Evolutionary conservation across 53 echinoderm and acorn worm genomes (phyloP).

Genomic region (Stichopus horrens): DNA sequence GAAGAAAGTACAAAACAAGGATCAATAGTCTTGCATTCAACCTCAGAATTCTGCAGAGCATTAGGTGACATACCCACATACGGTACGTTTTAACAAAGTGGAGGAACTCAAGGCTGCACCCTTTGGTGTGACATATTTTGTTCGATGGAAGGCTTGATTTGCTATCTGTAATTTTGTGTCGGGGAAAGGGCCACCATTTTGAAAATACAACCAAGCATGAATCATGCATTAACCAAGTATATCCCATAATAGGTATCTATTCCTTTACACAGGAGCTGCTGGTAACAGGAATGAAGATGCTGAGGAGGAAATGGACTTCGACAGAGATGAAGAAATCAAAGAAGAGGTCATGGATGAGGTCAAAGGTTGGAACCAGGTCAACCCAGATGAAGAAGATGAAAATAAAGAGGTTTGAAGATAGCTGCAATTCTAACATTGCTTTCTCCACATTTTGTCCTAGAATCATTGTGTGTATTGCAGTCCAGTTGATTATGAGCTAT

Average conservation of each 20-base stretch:
- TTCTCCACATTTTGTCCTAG: too few species aligned
- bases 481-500: too few species aligned
- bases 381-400: slow-evolving; percentile 58
- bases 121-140: too few species aligned
- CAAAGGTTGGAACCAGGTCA: slow-evolving; percentile 52
- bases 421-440: too few species aligned
- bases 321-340: slow-evolving; percentile 59
- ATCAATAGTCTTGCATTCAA: slow-evolving; percentile 85
- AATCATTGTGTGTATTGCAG: too few species aligned
- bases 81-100: slow-evolving; percentile 63
- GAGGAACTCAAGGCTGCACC: slow-evolving; percentile 62
- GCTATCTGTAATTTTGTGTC: too few species aligned
- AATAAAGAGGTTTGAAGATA: slow-evolving; percentile 47
- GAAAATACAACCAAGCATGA: not conserved
- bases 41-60: slow-evolving; percentile 96
- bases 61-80: slow-evolving; percentile 98
- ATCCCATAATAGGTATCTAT: not conserved
- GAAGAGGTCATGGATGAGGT: slow-evolving; percentile 64
- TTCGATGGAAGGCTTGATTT: too few species aligned
- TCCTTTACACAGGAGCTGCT: slow-evolving; percentile 6
- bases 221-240: not conserved
- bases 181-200: not conserved
- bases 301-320: slow-evolving; percentile 74
- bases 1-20: slow-evolving; percentile 24
- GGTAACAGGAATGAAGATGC: slow-evolving; percentile 61